Conservation (phyloP, 2,888 invertebrate species). For the Chorisops tibialis region DNA sequence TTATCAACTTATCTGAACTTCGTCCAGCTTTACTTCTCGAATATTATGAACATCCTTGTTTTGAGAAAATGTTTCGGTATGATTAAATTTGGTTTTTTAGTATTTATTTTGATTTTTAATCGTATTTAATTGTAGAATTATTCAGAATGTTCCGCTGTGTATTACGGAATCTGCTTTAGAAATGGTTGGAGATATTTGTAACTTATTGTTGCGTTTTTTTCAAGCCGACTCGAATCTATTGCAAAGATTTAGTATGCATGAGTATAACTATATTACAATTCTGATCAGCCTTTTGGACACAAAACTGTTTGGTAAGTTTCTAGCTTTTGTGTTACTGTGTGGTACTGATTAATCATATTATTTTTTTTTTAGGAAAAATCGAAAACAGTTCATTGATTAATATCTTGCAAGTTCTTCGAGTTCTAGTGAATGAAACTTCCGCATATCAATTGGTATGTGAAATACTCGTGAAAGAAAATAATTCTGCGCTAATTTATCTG, state of each 20-base stretch:
- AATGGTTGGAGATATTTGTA: conserved; percentile 44
- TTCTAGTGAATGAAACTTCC: conserved; percentile 14
- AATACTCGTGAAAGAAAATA: background rate
- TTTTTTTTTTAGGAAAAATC: conserved; percentile 3
- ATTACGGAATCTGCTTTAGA: conserved; percentile 28
- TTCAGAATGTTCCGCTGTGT: conserved; percentile 24
- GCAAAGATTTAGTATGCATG: conserved; percentile 43
- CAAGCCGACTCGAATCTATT: conserved; percentile 39
- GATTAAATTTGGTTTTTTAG: background rate
- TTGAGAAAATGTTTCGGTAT: conserved; percentile 28
- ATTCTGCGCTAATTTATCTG: background rate
- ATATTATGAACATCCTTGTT: conserved; percentile 15
- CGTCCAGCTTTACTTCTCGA: conserved; percentile 9
- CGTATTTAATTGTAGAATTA: conserved; percentile 23
- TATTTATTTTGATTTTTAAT: background rate
- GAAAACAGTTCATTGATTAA: background rate
- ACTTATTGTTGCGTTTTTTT: conserved; percentile 42
- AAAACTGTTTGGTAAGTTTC: conserved; percentile 27
- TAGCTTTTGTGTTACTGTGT: background rate
- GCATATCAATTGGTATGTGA: conserved; percentile 21
- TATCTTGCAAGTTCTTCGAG: conserved; percentile 18
- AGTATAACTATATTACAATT: conserved; percentile 36
- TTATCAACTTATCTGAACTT: conserved; percentile 30
- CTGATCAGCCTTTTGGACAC: conserved; percentile 30
- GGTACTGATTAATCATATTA: background rate